These are phyloP conservation scores for Eremophila alpestris DNA, from an alignment of 2,797 vertebrate species.

Conservation along the genomic window DNA sequence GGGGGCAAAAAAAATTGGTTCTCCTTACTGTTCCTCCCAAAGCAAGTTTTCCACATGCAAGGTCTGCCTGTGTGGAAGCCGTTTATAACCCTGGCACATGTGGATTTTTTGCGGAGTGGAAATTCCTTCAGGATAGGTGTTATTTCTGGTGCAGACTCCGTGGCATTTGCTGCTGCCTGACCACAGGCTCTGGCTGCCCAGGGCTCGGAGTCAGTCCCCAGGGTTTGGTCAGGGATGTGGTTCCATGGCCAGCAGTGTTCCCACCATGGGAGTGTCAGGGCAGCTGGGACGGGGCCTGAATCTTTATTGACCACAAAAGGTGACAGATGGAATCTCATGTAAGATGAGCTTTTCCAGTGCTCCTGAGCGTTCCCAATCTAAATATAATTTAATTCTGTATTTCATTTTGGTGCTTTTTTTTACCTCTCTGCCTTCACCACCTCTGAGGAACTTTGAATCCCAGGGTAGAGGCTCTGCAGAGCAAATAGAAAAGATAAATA, in stretches of 20 bases:
- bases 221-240: rapidly evolving
- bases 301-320: not conserved
- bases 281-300: not conserved
- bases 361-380: not conserved
- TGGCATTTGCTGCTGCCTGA: not conserved
- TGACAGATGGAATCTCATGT: not conserved
- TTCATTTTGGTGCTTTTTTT: not conserved
- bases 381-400: not conserved
- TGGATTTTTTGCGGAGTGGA: not conserved
- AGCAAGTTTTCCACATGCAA: not conserved
- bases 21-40: not conserved
- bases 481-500: not conserved
- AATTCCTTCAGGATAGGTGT: not conserved
- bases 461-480: not conserved
- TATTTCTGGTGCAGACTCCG: constrained; percentile 5
- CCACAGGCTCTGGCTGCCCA: not conserved
- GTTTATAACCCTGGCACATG: constrained; percentile 24
- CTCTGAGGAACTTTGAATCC: not conserved
- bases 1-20: not conserved
- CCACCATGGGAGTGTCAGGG: not conserved
- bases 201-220: not conserved
- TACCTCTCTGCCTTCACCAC: not conserved
- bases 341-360: not conserved
- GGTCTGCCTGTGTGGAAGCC: not conserved
- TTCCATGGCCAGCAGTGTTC: not conserved